A percentile compares a stretch with the other conserved stretches of the same genome.
Conservation (phyloP, 2,888 invertebrate genomes). For the Chymomyza amoena region DNA sequence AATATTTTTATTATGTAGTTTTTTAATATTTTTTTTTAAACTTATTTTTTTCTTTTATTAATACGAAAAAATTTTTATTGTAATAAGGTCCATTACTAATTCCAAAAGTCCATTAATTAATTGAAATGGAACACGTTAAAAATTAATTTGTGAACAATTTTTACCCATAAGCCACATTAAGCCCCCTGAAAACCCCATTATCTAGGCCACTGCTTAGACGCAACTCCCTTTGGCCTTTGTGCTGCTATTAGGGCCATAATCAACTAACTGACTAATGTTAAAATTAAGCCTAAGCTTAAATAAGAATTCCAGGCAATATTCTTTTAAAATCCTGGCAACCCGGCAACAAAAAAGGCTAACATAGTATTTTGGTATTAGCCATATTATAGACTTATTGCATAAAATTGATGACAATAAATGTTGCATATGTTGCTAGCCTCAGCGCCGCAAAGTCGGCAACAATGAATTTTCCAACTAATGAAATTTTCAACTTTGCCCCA, state of each 20-base stretch:
- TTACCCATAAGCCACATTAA: no score
- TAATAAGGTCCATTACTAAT: no score
- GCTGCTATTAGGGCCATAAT: slow-evolving; percentile 27
- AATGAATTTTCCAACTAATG: slow-evolving; percentile 30
- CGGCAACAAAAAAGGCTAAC: slow-evolving; percentile 4
- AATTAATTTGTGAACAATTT: no score
- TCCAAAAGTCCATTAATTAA: no score
- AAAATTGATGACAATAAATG: slow-evolving; percentile 13
- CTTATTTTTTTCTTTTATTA: no score
- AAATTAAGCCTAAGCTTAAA: slow-evolving; percentile 12
- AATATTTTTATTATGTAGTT: no score
- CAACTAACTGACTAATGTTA: neutral
- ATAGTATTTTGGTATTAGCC: slow-evolving; percentile 30
- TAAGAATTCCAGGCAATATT: slow-evolving; percentile 18
- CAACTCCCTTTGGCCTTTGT: neutral
- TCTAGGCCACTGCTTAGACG: no score
- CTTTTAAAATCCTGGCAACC: slow-evolving; percentile 17
- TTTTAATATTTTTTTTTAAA: no score
- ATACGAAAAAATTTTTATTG: no score
- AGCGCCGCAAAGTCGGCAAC: slow-evolving; percentile 51
- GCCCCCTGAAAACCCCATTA: no score
- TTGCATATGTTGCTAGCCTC: slow-evolving; percentile 5
- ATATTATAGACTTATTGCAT: slow-evolving; percentile 9
- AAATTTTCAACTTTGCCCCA: slow-evolving; percentile 4
- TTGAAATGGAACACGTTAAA: no score